Percentiles rank a stretch among this genome's conserved stretches.
phyloP scores from a whole-genome alignment of 2,888 invertebrate genomes.

The Iphiclides podalirius region DNA sequence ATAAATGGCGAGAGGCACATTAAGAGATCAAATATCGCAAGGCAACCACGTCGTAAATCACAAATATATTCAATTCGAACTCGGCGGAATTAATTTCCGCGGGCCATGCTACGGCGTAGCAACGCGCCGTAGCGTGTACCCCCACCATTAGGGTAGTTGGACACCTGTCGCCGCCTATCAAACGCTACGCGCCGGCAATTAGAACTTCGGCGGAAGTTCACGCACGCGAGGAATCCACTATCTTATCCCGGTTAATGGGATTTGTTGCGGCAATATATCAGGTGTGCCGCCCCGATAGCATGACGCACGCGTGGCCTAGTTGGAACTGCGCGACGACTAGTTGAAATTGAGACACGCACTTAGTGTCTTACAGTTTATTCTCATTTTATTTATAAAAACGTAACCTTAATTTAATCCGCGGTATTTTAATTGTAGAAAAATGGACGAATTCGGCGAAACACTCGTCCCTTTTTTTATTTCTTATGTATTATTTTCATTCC shows the following conservation, averaged over 20 bases:
- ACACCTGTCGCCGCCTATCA: constrained; percentile 35
- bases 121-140: not conserved
- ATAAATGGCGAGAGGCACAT: too few relatives aligned
- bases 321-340: too few relatives aligned
- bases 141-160: constrained; percentile 23
- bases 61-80: constrained; percentile 14
- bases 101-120: not conserved
- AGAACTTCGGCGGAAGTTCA: constrained; percentile 34
- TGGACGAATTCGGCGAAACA: too few relatives aligned
- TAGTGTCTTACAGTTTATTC: too few relatives aligned
- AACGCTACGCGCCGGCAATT: constrained; percentile 32
- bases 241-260: constrained; percentile 14
- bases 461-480: too few relatives aligned
- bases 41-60: too few relatives aligned
- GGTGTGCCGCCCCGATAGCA: not conserved
- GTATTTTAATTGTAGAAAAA: too few relatives aligned
- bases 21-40: too few relatives aligned
- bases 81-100: constrained; percentile 6
- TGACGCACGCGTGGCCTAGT: not conserved
- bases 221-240: constrained; percentile 26
- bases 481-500: too few relatives aligned
- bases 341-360: too few relatives aligned
- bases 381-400: too few relatives aligned
- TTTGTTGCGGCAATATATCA: constrained; percentile 1
- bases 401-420: too few relatives aligned